phyloP scores from a whole-genome alignment of 35 echinoderm and acorn worm genomes.

The Lytechinus variegatus region DNA sequence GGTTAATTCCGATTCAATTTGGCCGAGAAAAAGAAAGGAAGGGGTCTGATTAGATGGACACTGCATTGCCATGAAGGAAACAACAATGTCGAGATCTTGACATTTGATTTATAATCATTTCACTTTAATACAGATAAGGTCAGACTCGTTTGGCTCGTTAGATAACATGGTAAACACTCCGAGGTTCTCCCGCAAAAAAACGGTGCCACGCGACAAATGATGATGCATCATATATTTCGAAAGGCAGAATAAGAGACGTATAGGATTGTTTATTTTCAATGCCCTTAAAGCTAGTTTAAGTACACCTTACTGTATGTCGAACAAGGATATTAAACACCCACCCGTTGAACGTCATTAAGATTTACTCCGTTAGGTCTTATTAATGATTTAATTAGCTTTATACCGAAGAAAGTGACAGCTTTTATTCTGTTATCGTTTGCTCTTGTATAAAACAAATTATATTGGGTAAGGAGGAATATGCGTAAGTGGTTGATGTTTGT shows the following conservation, averaged over 20 bases:
- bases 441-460: no score
- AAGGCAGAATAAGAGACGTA: background rate
- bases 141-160: background rate
- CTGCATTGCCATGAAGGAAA: background rate
- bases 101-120: slow-evolving; percentile 15
- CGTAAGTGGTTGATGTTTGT: no score
- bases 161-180: background rate
- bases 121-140: slow-evolving; percentile 5
- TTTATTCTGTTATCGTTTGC: no score
- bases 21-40: background rate
- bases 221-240: background rate
- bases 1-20: slow-evolving; percentile 10
- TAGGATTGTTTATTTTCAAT: background rate
- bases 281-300: background rate
- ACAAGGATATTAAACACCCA: background rate
- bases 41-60: background rate
- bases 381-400: background rate
- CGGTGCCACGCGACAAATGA: background rate
- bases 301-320: background rate
- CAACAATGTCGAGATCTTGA: slow-evolving; percentile 11
- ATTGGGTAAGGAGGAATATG: no score
- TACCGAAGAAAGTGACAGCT: background rate
- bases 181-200: background rate
- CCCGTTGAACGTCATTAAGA: background rate
- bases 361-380: background rate